Conservation (phyloP, 2,113 vertebrate species). For the Rallus limicola region DNA sequence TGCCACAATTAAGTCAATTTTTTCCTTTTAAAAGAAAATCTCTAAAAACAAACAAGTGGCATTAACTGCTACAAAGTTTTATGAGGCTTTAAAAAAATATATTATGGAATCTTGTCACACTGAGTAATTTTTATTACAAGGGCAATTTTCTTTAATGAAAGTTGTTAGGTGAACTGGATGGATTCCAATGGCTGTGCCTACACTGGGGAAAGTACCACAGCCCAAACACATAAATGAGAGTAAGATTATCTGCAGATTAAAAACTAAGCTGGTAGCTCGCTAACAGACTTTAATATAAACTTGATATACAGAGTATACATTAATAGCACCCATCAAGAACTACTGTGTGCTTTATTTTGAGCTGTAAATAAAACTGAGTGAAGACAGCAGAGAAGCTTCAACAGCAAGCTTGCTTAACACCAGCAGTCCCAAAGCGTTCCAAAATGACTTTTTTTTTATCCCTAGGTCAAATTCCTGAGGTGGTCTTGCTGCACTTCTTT, state of each 20-base stretch:
- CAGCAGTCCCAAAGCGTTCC: not conserved
- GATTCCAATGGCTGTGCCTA: slow-evolving; percentile 31
- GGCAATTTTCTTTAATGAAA: slow-evolving; percentile 61
- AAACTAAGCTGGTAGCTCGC: slow-evolving; percentile 12
- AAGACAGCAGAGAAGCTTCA: not conserved
- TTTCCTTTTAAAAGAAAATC: slow-evolving; percentile 35
- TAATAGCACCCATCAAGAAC: not conserved
- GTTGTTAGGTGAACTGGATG: slow-evolving; percentile 57
- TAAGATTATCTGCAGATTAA: slow-evolving; percentile 52
- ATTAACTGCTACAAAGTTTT: slow-evolving; percentile 38
- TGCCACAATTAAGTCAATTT: not conserved
- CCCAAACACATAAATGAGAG: slow-evolving; percentile 29
- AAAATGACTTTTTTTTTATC: not conserved
- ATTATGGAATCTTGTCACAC: slow-evolving; percentile 48
- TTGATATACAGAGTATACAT: not conserved
- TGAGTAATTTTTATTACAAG: slow-evolving; percentile 63
- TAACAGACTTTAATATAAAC: slow-evolving; percentile 35
- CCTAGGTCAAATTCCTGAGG: not conserved
- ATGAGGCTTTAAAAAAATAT: slow-evolving; percentile 52
- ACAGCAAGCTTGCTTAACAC: not conserved
- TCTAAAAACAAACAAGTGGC: not conserved
- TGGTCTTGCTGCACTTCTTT: not conserved
- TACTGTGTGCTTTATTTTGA: not conserved
- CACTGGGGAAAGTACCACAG: not conserved
- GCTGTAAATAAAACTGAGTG: slow-evolving; percentile 29